Evolutionary conservation across 2,888 invertebrate species (phyloP).

Genomic region (Meganola albula): DNA sequence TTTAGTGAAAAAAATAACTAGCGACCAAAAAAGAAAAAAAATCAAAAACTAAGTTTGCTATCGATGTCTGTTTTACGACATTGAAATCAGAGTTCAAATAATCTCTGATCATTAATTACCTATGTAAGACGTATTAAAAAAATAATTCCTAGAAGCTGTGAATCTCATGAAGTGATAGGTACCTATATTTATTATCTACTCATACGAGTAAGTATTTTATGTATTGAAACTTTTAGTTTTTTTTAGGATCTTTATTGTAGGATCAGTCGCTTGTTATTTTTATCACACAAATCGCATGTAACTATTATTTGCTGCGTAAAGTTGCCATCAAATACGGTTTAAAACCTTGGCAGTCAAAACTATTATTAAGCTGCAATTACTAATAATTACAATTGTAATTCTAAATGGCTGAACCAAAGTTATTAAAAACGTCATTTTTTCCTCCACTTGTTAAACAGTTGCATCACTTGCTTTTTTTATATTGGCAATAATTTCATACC

Average conservation of each 20-base stretch:
- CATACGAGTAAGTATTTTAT: neutral
- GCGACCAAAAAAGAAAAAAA: too few relatives aligned
- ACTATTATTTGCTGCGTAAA: constrained; percentile 33
- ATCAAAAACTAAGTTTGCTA: too few relatives aligned
- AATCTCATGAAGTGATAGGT: too few relatives aligned
- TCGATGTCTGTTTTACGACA: too few relatives aligned
- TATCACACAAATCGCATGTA: constrained; percentile 26
- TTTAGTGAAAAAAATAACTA: constrained; percentile 29
- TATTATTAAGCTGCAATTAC: too few relatives aligned
- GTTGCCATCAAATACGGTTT: constrained; percentile 53
- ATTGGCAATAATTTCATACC: constrained; percentile 36
- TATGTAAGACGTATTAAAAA: too few relatives aligned
- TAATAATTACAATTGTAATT: constrained; percentile 38
- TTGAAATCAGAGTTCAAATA: too few relatives aligned
- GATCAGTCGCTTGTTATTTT: constrained; percentile 22
- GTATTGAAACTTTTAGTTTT: neutral
- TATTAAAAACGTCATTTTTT: constrained; percentile 47
- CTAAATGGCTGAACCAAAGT: constrained; percentile 67
- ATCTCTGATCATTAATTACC: too few relatives aligned
- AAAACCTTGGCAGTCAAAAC: constrained; percentile 55
- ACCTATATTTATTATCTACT: neutral
- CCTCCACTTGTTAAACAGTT: constrained; percentile 68
- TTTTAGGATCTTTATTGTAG: neutral
- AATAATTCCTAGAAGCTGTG: too few relatives aligned
- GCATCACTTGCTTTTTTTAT: constrained; percentile 39